Evolutionary conservation across 2,113 vertebrate genomes (phyloP).

Genomic region (Petrocephalus microphthalmus): DNA sequence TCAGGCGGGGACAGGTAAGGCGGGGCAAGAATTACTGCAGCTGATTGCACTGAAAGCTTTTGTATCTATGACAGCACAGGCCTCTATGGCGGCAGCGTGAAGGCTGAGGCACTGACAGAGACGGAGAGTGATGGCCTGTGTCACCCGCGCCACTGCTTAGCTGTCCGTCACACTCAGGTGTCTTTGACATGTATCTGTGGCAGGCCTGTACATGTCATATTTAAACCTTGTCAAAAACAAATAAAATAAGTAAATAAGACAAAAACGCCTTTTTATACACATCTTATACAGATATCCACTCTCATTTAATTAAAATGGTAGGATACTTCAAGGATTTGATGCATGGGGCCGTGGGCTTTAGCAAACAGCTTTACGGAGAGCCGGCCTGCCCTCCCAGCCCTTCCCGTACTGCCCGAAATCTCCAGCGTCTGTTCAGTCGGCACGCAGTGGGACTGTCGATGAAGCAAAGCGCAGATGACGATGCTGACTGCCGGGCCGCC

Average conservation of each 20-base stretch:
- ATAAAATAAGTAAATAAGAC: not conserved
- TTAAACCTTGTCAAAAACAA: not conserved
- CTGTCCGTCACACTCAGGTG: not conserved
- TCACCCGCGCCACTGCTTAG: not conserved
- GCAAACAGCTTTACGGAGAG: not conserved
- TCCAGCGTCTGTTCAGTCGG: not conserved
- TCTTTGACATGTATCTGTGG: not conserved
- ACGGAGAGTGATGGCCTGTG: not conserved
- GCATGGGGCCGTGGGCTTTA: not conserved
- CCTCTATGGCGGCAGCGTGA: not conserved
- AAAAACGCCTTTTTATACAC: not conserved
- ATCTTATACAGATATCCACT: not conserved
- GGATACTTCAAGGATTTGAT: not conserved
- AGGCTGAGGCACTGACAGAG: not conserved
- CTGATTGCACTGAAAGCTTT: constrained; percentile 4
- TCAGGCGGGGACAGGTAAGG: not conserved
- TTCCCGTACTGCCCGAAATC: not conserved
- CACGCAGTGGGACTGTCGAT: not conserved
- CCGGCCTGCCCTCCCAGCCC: not conserved
- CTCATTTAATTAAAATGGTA: not conserved
- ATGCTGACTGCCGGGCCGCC: not conserved
- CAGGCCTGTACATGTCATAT: not conserved
- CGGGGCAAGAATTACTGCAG: not conserved
- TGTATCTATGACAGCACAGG: constrained; percentile 13
- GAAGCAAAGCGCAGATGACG: not conserved